phyloP scores from a whole-genome alignment of 2,797 vertebrate species.

The Ctenopoma multispine region DNA sequence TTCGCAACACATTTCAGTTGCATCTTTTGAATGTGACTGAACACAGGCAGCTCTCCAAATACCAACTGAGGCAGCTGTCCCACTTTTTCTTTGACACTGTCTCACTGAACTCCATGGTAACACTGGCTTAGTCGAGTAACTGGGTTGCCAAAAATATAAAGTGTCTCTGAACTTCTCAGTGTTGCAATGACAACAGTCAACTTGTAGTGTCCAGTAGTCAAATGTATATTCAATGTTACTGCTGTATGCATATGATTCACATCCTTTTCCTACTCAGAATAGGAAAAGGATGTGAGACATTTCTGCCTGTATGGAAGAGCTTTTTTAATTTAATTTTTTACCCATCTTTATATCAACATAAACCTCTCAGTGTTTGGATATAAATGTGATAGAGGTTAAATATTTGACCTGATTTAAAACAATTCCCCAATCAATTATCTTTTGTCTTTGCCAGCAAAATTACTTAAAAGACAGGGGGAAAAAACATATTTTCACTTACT shows the following conservation, averaged over 20 bases:
- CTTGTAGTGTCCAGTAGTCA: background rate
- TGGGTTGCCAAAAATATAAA: constrained; percentile 32
- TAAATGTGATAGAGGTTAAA: background rate
- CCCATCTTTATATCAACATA: background rate
- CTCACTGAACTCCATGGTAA: constrained; percentile 40
- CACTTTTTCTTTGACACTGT: constrained; percentile 21
- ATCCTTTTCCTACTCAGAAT: background rate
- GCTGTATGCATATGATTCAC: background rate
- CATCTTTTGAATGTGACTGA: constrained; percentile 28
- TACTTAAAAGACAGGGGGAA: constrained; percentile 11
- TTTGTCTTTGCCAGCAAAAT: background rate
- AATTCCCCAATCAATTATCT: background rate
- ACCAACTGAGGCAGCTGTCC: constrained; percentile 39
- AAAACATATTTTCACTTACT: constrained; percentile 15
- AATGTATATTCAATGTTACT: background rate
- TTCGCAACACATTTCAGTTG: constrained; percentile 33
- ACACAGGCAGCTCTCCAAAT: constrained; percentile 19
- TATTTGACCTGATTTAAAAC: constrained; percentile 3
- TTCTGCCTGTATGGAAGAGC: background rate
- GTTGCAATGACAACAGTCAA: constrained; percentile 39
- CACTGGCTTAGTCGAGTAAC: constrained; percentile 20
- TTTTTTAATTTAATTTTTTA: background rate
- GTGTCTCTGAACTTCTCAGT: constrained; percentile 6
- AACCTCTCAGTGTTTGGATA: background rate
- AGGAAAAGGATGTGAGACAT: background rate